Conservation (phyloP, 2,797 vertebrate species). For the Peromyscus aztecus region DNA sequence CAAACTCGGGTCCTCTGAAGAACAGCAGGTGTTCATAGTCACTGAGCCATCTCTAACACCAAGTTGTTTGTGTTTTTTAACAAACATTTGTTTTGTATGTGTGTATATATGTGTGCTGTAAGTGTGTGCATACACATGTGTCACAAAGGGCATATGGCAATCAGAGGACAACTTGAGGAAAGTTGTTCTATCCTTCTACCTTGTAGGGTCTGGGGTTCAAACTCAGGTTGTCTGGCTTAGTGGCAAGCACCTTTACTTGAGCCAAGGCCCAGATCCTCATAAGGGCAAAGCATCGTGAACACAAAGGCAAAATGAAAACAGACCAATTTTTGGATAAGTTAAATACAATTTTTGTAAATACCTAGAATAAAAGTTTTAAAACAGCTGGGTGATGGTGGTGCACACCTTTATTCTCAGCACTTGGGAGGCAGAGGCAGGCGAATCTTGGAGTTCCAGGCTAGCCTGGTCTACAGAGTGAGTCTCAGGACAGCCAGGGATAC, state of each 20-base stretch:
- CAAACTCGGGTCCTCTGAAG: neutral
- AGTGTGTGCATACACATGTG: neutral
- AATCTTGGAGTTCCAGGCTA: neutral
- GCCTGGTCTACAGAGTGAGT: neutral
- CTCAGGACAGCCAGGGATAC: too few species aligned
- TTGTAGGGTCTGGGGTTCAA: neutral
- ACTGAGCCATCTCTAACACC: neutral
- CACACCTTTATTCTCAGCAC: neutral
- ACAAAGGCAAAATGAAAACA: constrained; percentile 48
- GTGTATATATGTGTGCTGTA: neutral
- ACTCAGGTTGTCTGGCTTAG: neutral
- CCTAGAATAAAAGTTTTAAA: constrained; percentile 3
- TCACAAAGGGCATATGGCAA: neutral
- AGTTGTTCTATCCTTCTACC: neutral
- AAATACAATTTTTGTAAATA: constrained; percentile 27
- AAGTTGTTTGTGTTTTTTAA: neutral
- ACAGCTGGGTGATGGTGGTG: neutral
- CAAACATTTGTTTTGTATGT: neutral
- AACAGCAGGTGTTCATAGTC: neutral
- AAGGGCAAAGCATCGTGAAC: neutral
- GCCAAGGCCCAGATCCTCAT: neutral
- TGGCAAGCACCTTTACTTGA: neutral
- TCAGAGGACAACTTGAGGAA: neutral
- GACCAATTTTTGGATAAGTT: neutral
- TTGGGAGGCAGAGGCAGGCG: neutral